Percentiles rank a stretch among this genome's conserved stretches.
Conservation (phyloP, 2,113 vertebrate genomes). For the Ictalurus furcatus region DNA sequence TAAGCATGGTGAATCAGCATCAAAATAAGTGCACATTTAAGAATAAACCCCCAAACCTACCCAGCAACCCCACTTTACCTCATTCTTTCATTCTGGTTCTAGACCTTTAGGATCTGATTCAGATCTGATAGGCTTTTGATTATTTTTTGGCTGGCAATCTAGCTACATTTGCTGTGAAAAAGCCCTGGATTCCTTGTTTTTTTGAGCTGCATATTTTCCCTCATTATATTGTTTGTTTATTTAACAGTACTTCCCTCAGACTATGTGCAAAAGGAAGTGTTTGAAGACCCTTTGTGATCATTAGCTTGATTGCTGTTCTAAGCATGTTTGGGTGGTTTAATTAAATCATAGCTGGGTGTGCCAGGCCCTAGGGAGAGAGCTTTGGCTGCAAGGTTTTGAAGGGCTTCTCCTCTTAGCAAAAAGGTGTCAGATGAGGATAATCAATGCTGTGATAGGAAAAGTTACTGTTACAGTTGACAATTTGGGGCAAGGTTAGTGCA, state of each 20-base stretch:
- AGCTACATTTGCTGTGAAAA: constrained; percentile 29
- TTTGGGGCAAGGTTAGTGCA: constrained; percentile 61
- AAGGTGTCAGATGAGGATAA: constrained; percentile 29
- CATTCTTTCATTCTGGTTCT: neutral
- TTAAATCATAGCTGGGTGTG: constrained; percentile 51
- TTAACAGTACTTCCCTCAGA: constrained; percentile 45
- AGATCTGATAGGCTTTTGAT: constrained; percentile 48
- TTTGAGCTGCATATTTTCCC: constrained; percentile 36
- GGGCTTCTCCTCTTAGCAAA: constrained; percentile 12
- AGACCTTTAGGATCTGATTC: constrained; percentile 37
- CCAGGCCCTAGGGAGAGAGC: neutral
- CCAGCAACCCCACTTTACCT: neutral
- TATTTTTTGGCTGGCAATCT: constrained; percentile 33
- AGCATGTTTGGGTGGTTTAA: constrained; percentile 60
- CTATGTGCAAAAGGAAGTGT: constrained; percentile 50
- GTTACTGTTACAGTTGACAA: constrained; percentile 52
- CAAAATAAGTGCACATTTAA: constrained; percentile 53
- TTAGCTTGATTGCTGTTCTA: constrained; percentile 60
- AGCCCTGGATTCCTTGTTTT: neutral
- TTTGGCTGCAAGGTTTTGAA: constrained; percentile 41
- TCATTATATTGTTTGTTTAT: constrained; percentile 52
- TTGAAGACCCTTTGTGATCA: constrained; percentile 59
- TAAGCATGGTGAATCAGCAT: constrained; percentile 62
- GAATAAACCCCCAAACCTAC: neutral
- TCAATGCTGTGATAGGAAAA: constrained; percentile 29